phyloP scores from a whole-genome alignment of 2,113 vertebrate species.

The Grammomys dolichurus region DNA sequence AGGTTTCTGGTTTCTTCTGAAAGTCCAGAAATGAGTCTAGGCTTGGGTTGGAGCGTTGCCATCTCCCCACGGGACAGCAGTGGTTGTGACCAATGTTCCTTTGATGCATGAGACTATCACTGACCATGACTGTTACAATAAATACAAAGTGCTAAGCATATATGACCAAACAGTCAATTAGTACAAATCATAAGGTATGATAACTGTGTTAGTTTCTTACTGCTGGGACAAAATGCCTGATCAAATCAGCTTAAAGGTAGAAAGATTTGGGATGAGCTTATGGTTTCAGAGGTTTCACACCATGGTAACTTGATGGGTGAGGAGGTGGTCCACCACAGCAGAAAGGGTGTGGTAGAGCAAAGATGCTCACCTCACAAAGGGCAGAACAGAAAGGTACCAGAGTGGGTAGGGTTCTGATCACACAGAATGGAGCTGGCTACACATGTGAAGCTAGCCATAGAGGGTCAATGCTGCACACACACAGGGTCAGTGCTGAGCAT shows the following conservation, averaged over 20 bases:
- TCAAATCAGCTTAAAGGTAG: not conserved
- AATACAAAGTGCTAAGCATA: too few species aligned
- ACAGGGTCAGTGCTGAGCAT: not conserved
- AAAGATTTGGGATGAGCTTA: not conserved
- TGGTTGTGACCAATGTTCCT: rapidly evolving
- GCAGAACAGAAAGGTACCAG: not conserved
- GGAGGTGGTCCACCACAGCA: not conserved
- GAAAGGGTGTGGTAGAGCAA: too few species aligned
- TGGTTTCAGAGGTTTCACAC: not conserved
- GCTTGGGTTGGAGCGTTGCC: rapidly evolving
- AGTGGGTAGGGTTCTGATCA: not conserved
- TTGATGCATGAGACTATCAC: not conserved
- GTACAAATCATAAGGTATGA: not conserved
- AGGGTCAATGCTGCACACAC: not conserved
- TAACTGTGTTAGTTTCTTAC: not conserved
- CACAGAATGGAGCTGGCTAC: not conserved
- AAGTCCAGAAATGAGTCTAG: not conserved
- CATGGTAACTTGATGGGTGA: not conserved
- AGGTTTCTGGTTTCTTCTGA: not conserved
- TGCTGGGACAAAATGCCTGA: not conserved
- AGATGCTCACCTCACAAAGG: not conserved
- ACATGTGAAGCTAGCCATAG: not conserved
- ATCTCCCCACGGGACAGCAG: rapidly evolving
- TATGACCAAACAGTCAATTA: not conserved
- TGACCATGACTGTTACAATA: too few species aligned